phyloP scores from a whole-genome alignment of 2,888 invertebrate species.

The Drosophila leonis region DNA sequence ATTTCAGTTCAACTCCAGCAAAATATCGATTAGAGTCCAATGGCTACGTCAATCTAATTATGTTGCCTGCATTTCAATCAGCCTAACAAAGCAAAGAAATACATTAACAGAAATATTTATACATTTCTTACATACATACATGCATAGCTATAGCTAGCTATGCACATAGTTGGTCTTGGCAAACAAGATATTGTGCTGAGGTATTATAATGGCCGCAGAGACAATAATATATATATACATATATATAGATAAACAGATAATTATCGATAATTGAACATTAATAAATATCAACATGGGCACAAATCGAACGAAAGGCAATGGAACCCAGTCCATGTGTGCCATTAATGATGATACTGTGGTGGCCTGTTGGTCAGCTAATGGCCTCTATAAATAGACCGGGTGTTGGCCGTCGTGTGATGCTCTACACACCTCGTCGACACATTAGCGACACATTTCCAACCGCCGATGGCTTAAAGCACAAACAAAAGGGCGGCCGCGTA shows the following conservation, averaged over 20 bases:
- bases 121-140: background rate
- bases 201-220: slow-evolving; percentile 9
- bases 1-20: background rate
- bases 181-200: slow-evolving; percentile 12
- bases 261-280: slow-evolving; percentile 70
- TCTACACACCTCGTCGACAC: slow-evolving; percentile 48
- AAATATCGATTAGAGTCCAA: background rate
- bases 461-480: slow-evolving; percentile 26
- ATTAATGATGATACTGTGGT: slow-evolving; percentile 56
- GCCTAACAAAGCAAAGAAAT: background rate
- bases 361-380: slow-evolving; percentile 47
- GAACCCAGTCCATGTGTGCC: slow-evolving; percentile 37
- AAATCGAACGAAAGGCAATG: slow-evolving; percentile 22
- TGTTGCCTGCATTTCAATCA: slow-evolving; percentile 6
- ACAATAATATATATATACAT: slow-evolving; percentile 39
- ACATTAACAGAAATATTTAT: background rate
- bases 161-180: slow-evolving; percentile 5
- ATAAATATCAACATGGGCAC: slow-evolving; percentile 64
- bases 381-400: slow-evolving; percentile 46
- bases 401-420: slow-evolving; percentile 27
- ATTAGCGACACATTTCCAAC: slow-evolving; percentile 53
- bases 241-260: slow-evolving; percentile 61
- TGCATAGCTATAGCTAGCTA: background rate
- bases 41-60: background rate
- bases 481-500: slow-evolving; percentile 27